Base-by-base conservation (phyloP, 2,888 invertebrate species). In the Tenthredo mesomela region DNA sequence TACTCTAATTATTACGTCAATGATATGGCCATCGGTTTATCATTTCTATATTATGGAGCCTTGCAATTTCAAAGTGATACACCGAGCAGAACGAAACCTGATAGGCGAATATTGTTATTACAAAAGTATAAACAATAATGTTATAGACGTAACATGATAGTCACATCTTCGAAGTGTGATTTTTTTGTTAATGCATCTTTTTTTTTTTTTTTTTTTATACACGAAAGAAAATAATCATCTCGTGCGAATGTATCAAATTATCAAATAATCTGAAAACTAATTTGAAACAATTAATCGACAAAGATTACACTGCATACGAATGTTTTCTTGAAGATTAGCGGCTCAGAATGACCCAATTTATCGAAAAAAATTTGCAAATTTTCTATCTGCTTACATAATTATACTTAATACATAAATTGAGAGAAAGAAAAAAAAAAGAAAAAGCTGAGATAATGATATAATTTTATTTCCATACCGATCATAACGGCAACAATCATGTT, bases 401-500 rank as follows among this genome's bases (percentile, higher is more conserved):
- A 12, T 7, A n/a, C 6, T n/a, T n/a, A 12, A 61, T 61, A 61
- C 25, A 2, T n/a, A 5, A 54, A n/a, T 54, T 6, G 6, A 5
- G 6, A 50, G 37, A 18, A 6, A 50, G 18, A 50, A 18, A 54
- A 54, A n/a, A 54, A 25, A 21, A 50, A 54, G n/a, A n/a, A 54
- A 61, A 21, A 33, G 18, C 25, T 21, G 12, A 12, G 10, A 25
- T 12, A 61, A 61, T 25, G 25, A 61, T 25, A 25, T 12, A 61
- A 4, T 61, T 61, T 10, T 2, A 61, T 61, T 61, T 25, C 73
- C 88, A 86, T 90, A 95, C 98, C 98, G 87, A 98, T 98, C 97
- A 98, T 98, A 6, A 97, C 97, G 82, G 97, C 97, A 15, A 97
- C 95, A 87, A 98, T 97, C 88, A 97, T 95, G 91, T 96, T 97